Percentiles rank a stretch among this genome's conserved stretches.
phyloP scores from a whole-genome alignment of 1,140 invertebrate genomes.

The Magallana angulata region DNA sequence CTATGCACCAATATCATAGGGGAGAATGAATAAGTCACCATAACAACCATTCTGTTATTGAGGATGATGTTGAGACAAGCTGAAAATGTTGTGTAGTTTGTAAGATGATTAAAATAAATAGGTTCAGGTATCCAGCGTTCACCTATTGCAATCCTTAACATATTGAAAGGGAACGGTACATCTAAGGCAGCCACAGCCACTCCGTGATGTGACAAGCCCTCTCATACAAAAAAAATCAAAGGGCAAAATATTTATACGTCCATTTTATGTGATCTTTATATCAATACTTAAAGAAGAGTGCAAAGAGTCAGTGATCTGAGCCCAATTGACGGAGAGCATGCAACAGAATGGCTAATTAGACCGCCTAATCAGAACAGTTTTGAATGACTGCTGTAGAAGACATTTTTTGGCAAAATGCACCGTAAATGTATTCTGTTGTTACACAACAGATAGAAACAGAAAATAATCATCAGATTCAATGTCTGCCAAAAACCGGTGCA shows the following conservation, averaged over 20 bases:
- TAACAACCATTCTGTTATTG: no score
- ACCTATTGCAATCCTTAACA: no score
- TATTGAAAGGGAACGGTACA: neutral
- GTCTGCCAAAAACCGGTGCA: conserved; percentile 4
- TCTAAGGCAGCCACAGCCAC: neutral
- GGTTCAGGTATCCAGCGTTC: no score
- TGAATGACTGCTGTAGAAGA: neutral
- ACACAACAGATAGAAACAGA: neutral
- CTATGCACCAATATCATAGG: no score
- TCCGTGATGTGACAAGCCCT: neutral
- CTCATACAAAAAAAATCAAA: conserved; percentile 1
- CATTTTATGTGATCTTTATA: conserved; percentile 14
- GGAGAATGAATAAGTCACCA: no score
- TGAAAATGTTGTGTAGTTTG: no score
- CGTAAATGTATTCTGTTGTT: neutral
- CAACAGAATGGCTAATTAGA: conserved; percentile 12
- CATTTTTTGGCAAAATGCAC: conserved; percentile 18
- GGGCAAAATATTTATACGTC: conserved; percentile 6
- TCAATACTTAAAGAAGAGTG: conserved; percentile 20
- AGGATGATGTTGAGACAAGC: no score
- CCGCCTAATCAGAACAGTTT: neutral
- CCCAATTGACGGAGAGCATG: neutral
- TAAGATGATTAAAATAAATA: no score
- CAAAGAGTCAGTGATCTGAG: neutral
- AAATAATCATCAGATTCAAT: neutral